Evolutionary conservation across 2,113 vertebrate species (phyloP), one percentile per base, ranked within the genome.

Genomic region (Passerina amoena): DNA sequence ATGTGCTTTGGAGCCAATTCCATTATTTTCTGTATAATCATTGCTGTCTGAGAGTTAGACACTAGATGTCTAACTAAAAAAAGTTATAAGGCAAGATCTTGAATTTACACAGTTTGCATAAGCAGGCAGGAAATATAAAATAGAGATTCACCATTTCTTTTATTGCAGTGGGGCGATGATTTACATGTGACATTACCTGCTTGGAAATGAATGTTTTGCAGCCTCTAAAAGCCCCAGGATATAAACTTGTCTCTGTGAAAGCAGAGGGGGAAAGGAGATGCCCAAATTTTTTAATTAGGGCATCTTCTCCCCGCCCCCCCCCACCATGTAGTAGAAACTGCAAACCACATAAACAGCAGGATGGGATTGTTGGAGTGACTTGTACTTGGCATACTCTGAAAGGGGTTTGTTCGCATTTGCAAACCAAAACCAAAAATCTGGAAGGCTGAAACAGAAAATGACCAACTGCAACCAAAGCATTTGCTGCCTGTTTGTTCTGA

Each of bases 361-460:
- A 51, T 31, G 27, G 30, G 54, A 82, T 53, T 31, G 42, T 42
- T 96, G 76, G 53, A 69, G 30, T 91, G 66, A 23, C 90, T 89
- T 91, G 30, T 61, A 78, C 48, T 96, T 96, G 90, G 82, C 92
- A 73, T 63, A 12, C 61, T 38, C 51, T 87, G 69, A 91, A 82
- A 88, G 65, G 50, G 18, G 23, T 82, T 92, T 91, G 56, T 73
- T 94, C 86, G 56, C 48, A 78, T 86, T 94, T 95, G 84, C 82
- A 97, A 77, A 94, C 76, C 69, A 92, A 76, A 96, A 90, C 5
- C 60, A 68, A 72, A 70, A 54, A 75, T 90, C 73, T 93, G 86
- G 71, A 94, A 96, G 40, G 82, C 91, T 86, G 33, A 91, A 64
- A 92, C 59, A 86, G 65, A 95, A 96, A 83, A 88, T 61, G 75